These are phyloP conservation scores for Marmota flaviventris DNA, from an alignment of 2,113 vertebrate genomes.

Conservation along the genomic window DNA sequence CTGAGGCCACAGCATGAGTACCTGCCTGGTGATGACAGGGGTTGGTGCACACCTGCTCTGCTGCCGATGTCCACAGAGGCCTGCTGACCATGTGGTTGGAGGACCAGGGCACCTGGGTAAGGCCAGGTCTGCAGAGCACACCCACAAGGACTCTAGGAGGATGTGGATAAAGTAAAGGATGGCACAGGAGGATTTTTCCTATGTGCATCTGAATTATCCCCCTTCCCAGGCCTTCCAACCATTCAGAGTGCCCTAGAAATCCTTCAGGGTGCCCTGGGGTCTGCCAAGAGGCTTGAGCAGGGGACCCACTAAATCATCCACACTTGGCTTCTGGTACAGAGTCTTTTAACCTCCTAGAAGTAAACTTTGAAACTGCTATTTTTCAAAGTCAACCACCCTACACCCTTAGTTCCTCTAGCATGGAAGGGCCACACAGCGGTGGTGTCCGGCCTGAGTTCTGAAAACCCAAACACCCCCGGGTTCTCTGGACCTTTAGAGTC, in stretches of 20 bases:
- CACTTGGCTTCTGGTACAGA: neutral
- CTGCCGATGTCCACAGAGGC: no score
- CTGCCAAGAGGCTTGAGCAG: neutral
- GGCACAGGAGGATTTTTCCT: neutral
- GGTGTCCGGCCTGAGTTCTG: neutral
- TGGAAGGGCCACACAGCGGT: no score
- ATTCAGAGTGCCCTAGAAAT: neutral
- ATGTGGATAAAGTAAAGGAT: neutral
- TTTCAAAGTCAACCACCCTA: neutral
- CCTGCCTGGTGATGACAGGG: neutral
- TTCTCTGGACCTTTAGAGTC: neutral
- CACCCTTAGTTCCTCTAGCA: no score
- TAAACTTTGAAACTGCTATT: neutral
- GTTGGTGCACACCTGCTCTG: fast-evolving
- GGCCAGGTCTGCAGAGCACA: neutral
- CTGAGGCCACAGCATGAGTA: neutral
- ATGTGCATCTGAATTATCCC: neutral
- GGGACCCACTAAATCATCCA: neutral
- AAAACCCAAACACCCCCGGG: neutral
- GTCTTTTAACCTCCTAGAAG: neutral
- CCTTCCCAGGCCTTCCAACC: neutral
- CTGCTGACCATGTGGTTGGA: fast-evolving
- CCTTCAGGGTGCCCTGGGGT: neutral
- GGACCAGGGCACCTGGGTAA: neutral
- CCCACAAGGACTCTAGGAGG: neutral